A percentile compares a stretch with the other conserved stretches of the same genome.
Conservation (phyloP, 2,888 invertebrate genomes). For the Chloromyia formosa region DNA sequence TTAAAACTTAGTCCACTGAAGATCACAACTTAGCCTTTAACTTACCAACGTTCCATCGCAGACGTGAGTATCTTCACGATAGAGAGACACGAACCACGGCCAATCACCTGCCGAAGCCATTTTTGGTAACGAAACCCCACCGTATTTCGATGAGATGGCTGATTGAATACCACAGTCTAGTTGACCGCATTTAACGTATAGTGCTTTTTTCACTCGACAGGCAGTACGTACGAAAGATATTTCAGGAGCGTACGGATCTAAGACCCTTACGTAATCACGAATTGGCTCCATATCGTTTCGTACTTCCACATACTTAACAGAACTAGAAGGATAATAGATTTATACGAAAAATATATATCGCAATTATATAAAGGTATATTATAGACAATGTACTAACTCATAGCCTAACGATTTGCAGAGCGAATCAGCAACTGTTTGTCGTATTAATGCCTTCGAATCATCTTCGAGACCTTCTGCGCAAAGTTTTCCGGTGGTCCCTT, state of each 20-base stretch:
- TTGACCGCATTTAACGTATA: constrained; percentile 81
- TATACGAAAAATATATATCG: background rate
- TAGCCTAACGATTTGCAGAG: constrained; percentile 80
- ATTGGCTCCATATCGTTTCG: constrained; percentile 69
- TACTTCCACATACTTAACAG: constrained; percentile 75
- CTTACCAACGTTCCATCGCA: constrained; percentile 85
- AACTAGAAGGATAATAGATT: constrained; percentile 67
- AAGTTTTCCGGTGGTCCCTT: constrained; percentile 80
- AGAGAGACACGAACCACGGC: constrained; percentile 91
- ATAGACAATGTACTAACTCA: constrained; percentile 67
- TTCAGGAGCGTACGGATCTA: constrained; percentile 82
- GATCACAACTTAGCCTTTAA: no score
- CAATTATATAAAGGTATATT: background rate
- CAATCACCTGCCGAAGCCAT: constrained; percentile 84
- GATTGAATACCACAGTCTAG: constrained; percentile 78
- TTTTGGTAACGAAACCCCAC: constrained; percentile 67
- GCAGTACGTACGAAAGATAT: constrained; percentile 82
- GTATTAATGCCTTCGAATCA: constrained; percentile 64
- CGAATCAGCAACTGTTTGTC: constrained; percentile 77
- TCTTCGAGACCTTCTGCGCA: constrained; percentile 82
- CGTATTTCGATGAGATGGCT: constrained; percentile 63
- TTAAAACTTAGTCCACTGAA: no score
- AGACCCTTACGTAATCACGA: constrained; percentile 80
- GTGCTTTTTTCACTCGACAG: constrained; percentile 79
- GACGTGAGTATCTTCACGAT: constrained; percentile 84